Evolutionary conservation across 23 tunicate genomes (phyloP).

Genomic region (Ciona savignyi): DNA sequence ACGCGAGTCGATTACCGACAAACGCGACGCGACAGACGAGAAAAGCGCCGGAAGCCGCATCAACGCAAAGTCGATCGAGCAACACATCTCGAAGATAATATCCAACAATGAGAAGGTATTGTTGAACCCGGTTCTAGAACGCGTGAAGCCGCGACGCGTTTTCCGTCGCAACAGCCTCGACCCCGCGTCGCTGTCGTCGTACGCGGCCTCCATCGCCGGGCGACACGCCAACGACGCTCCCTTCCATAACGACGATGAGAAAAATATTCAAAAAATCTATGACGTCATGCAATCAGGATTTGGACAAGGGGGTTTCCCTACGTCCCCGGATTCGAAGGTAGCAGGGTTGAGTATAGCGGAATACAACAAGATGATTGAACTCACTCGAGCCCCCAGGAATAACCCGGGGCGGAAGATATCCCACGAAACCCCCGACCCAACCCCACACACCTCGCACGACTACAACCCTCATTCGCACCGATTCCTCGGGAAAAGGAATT

Average conservation of each 20-base stretch:
- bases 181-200: conserved; percentile 46
- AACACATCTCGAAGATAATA: conserved; percentile 57
- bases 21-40: background rate
- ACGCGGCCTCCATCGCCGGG: conserved; percentile 3
- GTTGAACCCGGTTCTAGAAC: conserved; percentile 45
- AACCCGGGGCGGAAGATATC: background rate
- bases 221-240: conserved; percentile 5
- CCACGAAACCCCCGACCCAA: background rate
- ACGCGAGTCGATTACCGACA: background rate
- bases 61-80: conserved; percentile 52
- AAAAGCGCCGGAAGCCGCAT: conserved; percentile 12
- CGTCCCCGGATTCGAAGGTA: background rate
- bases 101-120: conserved; percentile 80
- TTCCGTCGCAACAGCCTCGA: conserved; percentile 64
- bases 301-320: background rate
- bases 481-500: conserved; percentile 11
- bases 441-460: background rate
- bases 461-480: background rate
- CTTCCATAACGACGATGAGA: background rate
- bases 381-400: conserved; percentile 24
- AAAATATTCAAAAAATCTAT: background rate
- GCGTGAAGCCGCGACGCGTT: conserved; percentile 79
- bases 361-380: conserved; percentile 23
- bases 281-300: background rate
- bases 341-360: conserved; percentile 13